Evolutionary conservation across 53 echinoderm and acorn worm genomes (phyloP).

Genomic region (Luidia sarsii): DNA sequence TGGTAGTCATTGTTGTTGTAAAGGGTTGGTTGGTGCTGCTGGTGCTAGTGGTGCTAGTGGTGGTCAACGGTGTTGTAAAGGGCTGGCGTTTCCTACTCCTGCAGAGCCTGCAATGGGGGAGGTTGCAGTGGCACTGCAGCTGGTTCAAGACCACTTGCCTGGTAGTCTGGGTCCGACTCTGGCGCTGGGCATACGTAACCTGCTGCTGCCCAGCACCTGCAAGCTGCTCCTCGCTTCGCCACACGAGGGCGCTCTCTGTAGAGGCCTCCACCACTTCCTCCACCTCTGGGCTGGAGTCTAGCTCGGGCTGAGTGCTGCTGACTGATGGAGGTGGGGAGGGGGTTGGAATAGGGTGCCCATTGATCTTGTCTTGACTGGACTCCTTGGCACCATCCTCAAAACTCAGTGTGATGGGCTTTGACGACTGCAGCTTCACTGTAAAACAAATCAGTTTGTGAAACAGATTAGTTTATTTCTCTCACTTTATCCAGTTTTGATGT

Average conservation of each 20-base stretch:
- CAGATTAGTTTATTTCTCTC: not conserved
- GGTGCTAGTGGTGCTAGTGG: too few relatives aligned
- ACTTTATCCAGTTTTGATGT: not conserved
- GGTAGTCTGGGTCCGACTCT: not conserved
- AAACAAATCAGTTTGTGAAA: not conserved
- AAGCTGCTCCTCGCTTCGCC: slow-evolving; percentile 1
- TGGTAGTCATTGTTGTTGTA: too few relatives aligned
- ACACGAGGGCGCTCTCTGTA: not conserved
- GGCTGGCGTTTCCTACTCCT: too few relatives aligned
- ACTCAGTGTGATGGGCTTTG: slow-evolving; percentile 9
- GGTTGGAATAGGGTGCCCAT: not conserved
- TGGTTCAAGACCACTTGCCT: not conserved
- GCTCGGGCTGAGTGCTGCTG: slow-evolving; percentile 40
- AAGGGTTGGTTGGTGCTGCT: too few relatives aligned
- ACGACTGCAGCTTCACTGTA: slow-evolving; percentile 33
- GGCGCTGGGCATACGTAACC: not conserved
- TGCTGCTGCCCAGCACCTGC: not conserved
- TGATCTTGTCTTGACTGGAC: not conserved
- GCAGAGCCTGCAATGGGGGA: too few relatives aligned
- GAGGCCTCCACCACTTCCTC: slow-evolving; percentile 4
- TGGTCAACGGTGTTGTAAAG: too few relatives aligned
- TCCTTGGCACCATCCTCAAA: slow-evolving; percentile 1
- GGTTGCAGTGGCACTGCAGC: too few relatives aligned
- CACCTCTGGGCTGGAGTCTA: slow-evolving; percentile 17
- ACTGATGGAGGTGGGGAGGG: slow-evolving; percentile 9